Base-by-base conservation (phyloP, 2,113 vertebrate genomes). In the Hippocampus barbouri region DNA sequence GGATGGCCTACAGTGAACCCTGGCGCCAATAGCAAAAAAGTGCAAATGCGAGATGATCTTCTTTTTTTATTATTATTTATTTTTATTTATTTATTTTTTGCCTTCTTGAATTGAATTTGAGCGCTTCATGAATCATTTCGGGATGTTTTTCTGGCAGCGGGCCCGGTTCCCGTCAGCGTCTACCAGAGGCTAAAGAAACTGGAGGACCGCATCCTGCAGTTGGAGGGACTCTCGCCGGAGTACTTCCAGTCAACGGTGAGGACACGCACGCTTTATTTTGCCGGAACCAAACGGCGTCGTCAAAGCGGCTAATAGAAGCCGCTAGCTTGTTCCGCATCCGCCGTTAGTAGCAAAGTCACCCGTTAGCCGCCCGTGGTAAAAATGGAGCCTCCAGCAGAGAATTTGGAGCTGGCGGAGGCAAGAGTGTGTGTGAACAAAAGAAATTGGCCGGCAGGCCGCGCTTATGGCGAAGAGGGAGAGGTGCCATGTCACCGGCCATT, bases 151-250 rank as follows among this genome's bases (percentile, higher is more conserved):
- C 66, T 57, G 4, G 57, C 79, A 97, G 96, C 91, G 74, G 95
- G 96, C 62, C 97, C 97, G 0, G 95, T 99, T 65, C 97, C 97
- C 68, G 83, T 92, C 88, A 95, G 93, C 73, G 93, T 99, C 87
- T 99, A 98, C 91, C 96, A 96, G 85, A 94, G 97, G 82, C 94
- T 98, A 79, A 97, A 98, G 92, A 97, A 92, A 84, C 92, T 99
- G 88, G 97, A 99, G 90, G 95, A 99, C 91, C 96, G 95, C 84
- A 97, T 99, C 76, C 93, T 99, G 86, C 96, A 98, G 89, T 87
- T 99, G 77, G 97, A 99, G 93, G 97, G 97, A 79, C 93, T 98
- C 80, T 99, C 96, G 70, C 97, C 97, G 8, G 97, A 99, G 86
- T 99, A 99, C 91, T 99, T 98, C 89, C 96, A 95, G 72, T 93